A percentile compares a stretch with the other conserved stretches of the same genome.
Conservation (phyloP, 2,888 invertebrate genomes). For the Cephus sareptanus region DNA sequence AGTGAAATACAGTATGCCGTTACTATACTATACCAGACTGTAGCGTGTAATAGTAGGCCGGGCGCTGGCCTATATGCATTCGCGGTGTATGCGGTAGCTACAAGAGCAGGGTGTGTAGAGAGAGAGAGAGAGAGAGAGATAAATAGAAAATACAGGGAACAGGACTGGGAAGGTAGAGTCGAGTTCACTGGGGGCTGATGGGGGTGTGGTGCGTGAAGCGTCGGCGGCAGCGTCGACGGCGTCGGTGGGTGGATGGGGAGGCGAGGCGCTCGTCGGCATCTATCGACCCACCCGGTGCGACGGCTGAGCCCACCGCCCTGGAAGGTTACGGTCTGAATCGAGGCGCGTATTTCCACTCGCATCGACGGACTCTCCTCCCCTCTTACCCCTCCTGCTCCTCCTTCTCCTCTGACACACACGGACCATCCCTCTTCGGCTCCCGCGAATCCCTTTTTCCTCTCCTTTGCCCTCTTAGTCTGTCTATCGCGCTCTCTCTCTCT, state of each 20-base stretch:
- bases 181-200: constrained; percentile 5
- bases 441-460: constrained; percentile 5
- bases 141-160: background rate
- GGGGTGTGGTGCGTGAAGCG: constrained; percentile 27
- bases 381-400: too few species aligned
- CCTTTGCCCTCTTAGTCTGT: background rate
- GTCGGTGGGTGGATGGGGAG: constrained; percentile 38
- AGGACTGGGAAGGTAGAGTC: background rate
- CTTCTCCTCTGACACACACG: background rate
- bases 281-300: constrained; percentile 56
- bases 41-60: too few species aligned
- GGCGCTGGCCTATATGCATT: constrained; percentile 1
- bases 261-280: constrained; percentile 52
- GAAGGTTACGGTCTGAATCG: constrained; percentile 42
- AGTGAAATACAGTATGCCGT: too few species aligned
- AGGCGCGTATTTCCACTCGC: constrained; percentile 20
- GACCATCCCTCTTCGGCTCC: background rate
- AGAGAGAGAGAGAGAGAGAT: background rate
- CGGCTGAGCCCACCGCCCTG: constrained; percentile 43
- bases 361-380: background rate
- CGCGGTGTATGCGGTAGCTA: background rate
- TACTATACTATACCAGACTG: too few species aligned
- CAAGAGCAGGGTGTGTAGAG: background rate
- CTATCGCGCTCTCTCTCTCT: background rate
- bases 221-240: constrained; percentile 28